These are phyloP conservation scores for Villa cingulata DNA, from an alignment of 2,888 invertebrate genomes.

Conservation along the genomic window DNA sequence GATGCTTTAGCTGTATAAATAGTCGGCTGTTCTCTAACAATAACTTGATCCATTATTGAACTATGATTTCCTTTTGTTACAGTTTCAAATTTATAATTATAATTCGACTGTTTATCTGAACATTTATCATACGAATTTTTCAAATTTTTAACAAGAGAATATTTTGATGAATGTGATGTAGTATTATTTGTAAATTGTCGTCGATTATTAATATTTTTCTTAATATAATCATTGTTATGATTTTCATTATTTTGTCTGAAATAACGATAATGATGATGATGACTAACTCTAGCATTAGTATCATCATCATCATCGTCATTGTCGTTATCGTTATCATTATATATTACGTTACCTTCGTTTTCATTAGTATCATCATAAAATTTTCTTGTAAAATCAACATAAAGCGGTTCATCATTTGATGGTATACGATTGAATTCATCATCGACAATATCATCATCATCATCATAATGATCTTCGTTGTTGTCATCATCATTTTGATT, in stretches of 20 bases:
- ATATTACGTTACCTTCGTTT: too few relatives aligned
- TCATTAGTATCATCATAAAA: constrained; percentile 18
- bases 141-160: too few relatives aligned
- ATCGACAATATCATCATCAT: constrained; percentile 19
- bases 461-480: constrained; percentile 10
- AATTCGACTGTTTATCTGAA: constrained; percentile 7
- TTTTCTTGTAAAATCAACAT: constrained; percentile 35
- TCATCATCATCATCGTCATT: background rate
- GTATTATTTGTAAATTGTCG: too few relatives aligned
- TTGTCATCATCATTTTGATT: constrained; percentile 9
- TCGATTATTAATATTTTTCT: background rate
- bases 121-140: too few relatives aligned
- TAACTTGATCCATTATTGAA: constrained; percentile 13
- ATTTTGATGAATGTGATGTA: too few relatives aligned
- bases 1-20: constrained; percentile 57
- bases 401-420: constrained; percentile 32
- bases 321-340: too few relatives aligned
- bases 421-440: constrained; percentile 36
- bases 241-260: background rate
- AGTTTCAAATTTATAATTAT: constrained; percentile 17
- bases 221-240: background rate
- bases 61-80: constrained; percentile 12
- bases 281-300: background rate
- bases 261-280: background rate
- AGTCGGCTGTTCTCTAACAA: constrained; percentile 38